A percentile compares a stretch with the other conserved stretches of the same genome.
Evolutionary conservation across 1,140 invertebrate genomes (phyloP).

Genomic region (Pteromalus puparum): DNA sequence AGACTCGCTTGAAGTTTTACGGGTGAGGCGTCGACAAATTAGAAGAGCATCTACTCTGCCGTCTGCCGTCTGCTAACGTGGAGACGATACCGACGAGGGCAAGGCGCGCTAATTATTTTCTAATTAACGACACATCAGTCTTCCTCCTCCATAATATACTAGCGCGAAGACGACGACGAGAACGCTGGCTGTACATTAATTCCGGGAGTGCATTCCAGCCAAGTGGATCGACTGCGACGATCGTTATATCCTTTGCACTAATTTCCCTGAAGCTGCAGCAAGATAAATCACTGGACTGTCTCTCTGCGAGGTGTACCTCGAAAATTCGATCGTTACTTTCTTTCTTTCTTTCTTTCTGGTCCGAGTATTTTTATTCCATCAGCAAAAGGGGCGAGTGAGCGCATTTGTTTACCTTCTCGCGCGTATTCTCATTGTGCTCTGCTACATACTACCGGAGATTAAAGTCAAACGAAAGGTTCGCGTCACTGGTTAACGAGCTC

Average conservation of each 20-base stretch:
- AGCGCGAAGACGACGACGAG: background rate
- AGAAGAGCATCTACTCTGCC: background rate
- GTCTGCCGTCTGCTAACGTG: no score
- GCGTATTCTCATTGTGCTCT: background rate
- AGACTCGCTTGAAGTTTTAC: slow-evolving; percentile 20
- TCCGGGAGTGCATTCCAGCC: slow-evolving; percentile 44
- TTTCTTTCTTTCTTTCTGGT: background rate
- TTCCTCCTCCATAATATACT: background rate
- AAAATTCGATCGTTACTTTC: background rate
- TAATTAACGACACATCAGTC: slow-evolving; percentile 52
- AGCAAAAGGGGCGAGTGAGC: background rate
- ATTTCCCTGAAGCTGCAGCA: background rate
- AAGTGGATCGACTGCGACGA: slow-evolving; percentile 27
- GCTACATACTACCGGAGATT: background rate
- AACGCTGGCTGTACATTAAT: slow-evolving; percentile 37
- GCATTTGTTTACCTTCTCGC: background rate
- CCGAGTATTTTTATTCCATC: background rate
- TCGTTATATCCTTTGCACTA: slow-evolving; percentile 35
- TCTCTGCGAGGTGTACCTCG: background rate
- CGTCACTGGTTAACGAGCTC: slow-evolving; percentile 8
- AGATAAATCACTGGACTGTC: slow-evolving; percentile 22
- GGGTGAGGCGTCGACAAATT: slow-evolving; percentile 19
- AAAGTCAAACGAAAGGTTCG: background rate
- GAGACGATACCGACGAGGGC: background rate
- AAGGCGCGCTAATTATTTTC: slow-evolving; percentile 48